Percentiles rank a stretch among this genome's conserved stretches.
Conservation (phyloP, 2,888 invertebrate genomes). For the Dicycla oo region DNA sequence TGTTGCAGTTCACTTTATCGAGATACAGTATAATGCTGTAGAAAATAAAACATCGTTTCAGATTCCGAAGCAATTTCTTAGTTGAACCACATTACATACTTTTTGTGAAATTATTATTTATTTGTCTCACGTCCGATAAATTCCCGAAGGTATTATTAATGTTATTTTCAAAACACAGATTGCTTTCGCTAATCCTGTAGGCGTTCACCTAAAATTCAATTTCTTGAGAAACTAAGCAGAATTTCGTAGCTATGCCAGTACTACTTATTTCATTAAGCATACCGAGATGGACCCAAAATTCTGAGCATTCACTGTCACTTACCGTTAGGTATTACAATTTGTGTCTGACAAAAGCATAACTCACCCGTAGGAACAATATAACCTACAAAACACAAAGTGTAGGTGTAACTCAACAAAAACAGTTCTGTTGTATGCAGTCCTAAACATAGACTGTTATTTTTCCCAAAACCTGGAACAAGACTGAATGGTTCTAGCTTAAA, state of each 20-base stretch:
- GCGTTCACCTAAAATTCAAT: constrained; percentile 19
- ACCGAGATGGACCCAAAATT: constrained; percentile 14
- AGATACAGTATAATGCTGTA: not conserved
- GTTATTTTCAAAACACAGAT: constrained; percentile 4
- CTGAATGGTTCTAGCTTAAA: not conserved
- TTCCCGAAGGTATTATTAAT: constrained; percentile 4
- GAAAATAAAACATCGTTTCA: not conserved
- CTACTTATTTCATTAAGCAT: constrained; percentile 14
- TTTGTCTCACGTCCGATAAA: constrained; percentile 29
- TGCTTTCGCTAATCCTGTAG: constrained; percentile 7
- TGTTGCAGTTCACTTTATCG: not conserved
- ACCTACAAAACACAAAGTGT: not conserved
- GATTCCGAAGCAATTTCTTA: not conserved
- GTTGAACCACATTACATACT: constrained; percentile 2
- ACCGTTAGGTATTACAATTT: not conserved
- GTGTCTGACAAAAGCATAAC: constrained; percentile 4
- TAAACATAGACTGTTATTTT: not conserved
- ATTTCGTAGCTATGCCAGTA: constrained; percentile 2
- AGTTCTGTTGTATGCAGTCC: not conserved
- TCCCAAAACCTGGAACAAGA: not conserved
- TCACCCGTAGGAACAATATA: not conserved
- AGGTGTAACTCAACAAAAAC: not conserved
- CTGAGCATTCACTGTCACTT: constrained; percentile 3
- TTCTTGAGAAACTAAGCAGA: constrained; percentile 6
- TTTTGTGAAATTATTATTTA: constrained; percentile 6